Evolutionary conservation across 2,797 vertebrate species (phyloP).

Genomic region (Scleropages formosus): DNA sequence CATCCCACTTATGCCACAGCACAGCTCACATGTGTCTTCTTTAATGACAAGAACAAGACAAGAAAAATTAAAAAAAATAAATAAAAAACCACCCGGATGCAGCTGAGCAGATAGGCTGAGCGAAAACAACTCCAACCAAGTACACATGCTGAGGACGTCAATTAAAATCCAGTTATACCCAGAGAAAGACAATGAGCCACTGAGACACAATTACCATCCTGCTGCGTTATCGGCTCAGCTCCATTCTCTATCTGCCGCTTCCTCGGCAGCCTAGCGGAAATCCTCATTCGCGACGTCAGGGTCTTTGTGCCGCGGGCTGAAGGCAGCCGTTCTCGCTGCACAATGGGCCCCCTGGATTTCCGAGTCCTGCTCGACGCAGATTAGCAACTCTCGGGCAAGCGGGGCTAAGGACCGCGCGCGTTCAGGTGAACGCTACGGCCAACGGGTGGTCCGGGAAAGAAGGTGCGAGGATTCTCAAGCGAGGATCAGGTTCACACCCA

Average conservation of each 20-base stretch:
- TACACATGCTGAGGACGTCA: slow-evolving; percentile 16
- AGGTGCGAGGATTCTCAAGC: not conserved
- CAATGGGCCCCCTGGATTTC: not conserved
- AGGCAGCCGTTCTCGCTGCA: not conserved
- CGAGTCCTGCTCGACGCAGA: not conserved
- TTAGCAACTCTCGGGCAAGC: not conserved
- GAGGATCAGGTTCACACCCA: too few species aligned
- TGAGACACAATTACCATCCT: slow-evolving; percentile 17
- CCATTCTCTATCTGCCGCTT: not conserved
- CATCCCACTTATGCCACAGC: slow-evolving; percentile 7
- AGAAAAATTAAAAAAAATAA: not conserved
- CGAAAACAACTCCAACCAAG: not conserved
- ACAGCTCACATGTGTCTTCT: not conserved
- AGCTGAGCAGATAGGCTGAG: slow-evolving; percentile 10
- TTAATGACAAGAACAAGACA: not conserved
- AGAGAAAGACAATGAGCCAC: slow-evolving; percentile 13
- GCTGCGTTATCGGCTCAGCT: slow-evolving; percentile 9
- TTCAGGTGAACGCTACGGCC: not conserved
- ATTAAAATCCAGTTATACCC: slow-evolving; percentile 17
- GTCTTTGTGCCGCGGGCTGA: slow-evolving; percentile 9
- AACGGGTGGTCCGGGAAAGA: not conserved
- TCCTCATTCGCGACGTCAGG: not conserved
- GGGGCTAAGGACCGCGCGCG: not conserved
- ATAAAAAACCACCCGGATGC: not conserved
- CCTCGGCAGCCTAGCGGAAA: slow-evolving; percentile 6